Base-by-base conservation (phyloP, 2,888 invertebrate species). In the Trilocha varians region DNA sequence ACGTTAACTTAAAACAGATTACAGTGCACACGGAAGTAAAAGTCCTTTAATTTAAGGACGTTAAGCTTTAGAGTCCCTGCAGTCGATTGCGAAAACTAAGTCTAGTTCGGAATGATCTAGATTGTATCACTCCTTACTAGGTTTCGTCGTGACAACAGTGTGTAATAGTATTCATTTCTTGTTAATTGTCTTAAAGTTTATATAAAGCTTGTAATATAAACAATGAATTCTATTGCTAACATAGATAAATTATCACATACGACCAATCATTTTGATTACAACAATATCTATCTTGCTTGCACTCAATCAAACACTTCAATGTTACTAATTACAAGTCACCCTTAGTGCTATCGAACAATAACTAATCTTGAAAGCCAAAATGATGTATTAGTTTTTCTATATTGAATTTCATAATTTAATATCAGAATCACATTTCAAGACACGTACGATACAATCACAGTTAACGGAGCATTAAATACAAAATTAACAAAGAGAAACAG, bases 11-110 rank as follows among this genome's bases (percentile, higher is more conserved):
- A 62, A 60, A 65, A 59, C 62, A 50, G 50, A 41, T 36, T 39
- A 37, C 44, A 46, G 42, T 46, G 42, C 56, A 61, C 57, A 42
- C 63, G 79, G 77, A 79, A 78, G 77, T 78, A 74, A 76, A 71
- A 72, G 72, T 68, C 68, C 70, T 69, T 66, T 62, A 59, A 64
- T 65, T 63, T 68, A 74, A 71, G 73, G 70, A 72, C 64, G 43
- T 53, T 45, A 53, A 43, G 49, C 62, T 25, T 25, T 45, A 38
- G 45, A 52, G 63, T 60, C 65, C 65, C 56, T 56, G 44, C 46
- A 47, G 47, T 44, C 39, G 42, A 52, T 65, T 78, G 65, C 65
- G 72, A 70, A 72, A 75, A 65, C 49, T 9, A 36, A 43, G 45
- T 62, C 62, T 62, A 25, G 25, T 25, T 25, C 11, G 8, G 25